These are phyloP conservation scores for Drosophila maculinotata DNA, from an alignment of 2,888 invertebrate species.

Conservation along the genomic window DNA sequence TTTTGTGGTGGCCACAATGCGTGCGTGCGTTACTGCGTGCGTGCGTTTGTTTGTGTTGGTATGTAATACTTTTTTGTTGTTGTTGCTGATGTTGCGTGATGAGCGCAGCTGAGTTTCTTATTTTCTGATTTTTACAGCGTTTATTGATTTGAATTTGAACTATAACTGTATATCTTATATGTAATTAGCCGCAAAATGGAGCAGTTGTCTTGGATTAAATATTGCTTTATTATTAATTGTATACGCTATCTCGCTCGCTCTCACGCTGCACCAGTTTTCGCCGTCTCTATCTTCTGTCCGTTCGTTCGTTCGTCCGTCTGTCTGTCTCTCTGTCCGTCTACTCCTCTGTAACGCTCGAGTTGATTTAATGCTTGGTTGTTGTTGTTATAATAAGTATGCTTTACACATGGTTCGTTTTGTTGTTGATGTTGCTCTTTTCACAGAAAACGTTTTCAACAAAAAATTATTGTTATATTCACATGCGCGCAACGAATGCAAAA, in stretches of 20 bases:
- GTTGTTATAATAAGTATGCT: slow-evolving; percentile 25
- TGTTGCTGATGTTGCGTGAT: slow-evolving; percentile 49
- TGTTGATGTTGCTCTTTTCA: slow-evolving; percentile 23
- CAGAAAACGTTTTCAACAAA: slow-evolving; percentile 2
- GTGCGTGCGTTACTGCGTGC: slow-evolving; percentile 29
- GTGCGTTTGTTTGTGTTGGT: slow-evolving; percentile 24
- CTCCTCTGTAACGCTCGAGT: slow-evolving; percentile 62
- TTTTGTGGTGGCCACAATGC: slow-evolving; percentile 34
- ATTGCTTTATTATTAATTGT: slow-evolving; percentile 29
- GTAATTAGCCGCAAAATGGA: slow-evolving; percentile 15
- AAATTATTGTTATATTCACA: slow-evolving; percentile 22
- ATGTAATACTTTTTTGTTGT: slow-evolving; percentile 41
- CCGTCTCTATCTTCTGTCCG: slow-evolving; percentile 3
- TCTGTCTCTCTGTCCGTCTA: slow-evolving; percentile 18
- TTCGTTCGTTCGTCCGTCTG: slow-evolving; percentile 27
- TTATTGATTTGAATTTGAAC: slow-evolving; percentile 47
- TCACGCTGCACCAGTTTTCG: slow-evolving; percentile 48
- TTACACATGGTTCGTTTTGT: slow-evolving; percentile 13
- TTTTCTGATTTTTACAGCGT: slow-evolving; percentile 16
- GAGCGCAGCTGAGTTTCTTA: slow-evolving; percentile 9
- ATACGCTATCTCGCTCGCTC: slow-evolving; percentile 47
- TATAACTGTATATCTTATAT: slow-evolving; percentile 18
- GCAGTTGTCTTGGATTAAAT: slow-evolving; percentile 33
- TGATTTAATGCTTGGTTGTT: slow-evolving; percentile 32
- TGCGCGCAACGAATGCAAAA: slow-evolving; percentile 24